phyloP scores from a whole-genome alignment of 2,113 vertebrate species.

The Pristiophorus japonicus region DNA sequence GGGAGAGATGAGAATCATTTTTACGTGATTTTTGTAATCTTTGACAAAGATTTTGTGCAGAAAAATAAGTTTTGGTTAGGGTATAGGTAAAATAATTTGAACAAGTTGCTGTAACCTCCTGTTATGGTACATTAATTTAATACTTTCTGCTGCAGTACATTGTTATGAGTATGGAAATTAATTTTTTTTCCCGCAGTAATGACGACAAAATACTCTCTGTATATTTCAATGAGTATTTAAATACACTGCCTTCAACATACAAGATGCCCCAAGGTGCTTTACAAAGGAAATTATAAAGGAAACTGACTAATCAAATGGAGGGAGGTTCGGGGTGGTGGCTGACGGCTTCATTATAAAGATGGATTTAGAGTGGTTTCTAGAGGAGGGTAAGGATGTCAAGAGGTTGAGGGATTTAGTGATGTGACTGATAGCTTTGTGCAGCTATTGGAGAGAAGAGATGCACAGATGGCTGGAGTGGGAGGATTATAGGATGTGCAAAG shows the following conservation, averaged over 20 bases:
- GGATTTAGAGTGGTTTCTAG: background rate
- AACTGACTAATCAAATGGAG: background rate
- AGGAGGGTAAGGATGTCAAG: background rate
- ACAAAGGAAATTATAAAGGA: background rate
- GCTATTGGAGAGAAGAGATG: background rate
- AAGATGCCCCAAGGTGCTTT: background rate
- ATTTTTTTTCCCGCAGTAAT: background rate
- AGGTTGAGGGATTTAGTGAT: background rate
- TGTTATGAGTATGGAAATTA: background rate
- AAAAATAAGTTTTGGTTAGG: background rate
- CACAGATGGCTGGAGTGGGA: too few species aligned
- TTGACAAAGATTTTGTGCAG: background rate
- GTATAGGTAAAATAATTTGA: background rate
- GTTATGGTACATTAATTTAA: background rate
- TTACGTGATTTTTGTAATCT: background rate
- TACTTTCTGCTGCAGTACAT: background rate
- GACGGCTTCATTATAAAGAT: background rate
- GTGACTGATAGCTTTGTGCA: background rate
- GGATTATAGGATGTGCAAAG: too few species aligned
- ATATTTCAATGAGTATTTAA: background rate
- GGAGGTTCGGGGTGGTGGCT: background rate
- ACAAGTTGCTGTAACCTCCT: background rate
- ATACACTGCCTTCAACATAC: background rate
- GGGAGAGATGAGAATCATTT: background rate
- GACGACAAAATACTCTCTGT: background rate